Evolutionary conservation across 2,888 invertebrate genomes (phyloP).

Genomic region (Petrophora chlorosata): DNA sequence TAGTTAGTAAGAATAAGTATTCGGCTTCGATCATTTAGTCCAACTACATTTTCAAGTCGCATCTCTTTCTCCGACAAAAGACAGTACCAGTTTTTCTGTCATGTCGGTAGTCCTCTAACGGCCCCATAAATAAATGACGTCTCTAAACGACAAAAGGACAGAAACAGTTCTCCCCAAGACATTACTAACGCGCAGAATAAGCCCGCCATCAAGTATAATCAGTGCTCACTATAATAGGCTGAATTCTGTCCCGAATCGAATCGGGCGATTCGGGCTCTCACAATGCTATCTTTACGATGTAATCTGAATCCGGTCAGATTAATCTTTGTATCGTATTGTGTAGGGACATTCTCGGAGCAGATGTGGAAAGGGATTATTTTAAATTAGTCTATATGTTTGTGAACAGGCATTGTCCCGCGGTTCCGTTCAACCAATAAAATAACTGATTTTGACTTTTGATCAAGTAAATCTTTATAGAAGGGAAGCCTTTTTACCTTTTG

Average conservation of each 20-base stretch:
- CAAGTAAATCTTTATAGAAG: too few species aligned
- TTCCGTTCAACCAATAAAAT: too few species aligned
- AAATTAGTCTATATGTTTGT: constrained; percentile 26
- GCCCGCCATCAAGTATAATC: constrained; percentile 32
- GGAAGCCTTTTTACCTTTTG: too few species aligned
- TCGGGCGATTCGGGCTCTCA: constrained; percentile 21
- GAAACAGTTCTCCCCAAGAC: constrained; percentile 4
- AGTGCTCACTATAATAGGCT: constrained; percentile 32
- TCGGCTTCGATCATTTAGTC: too few species aligned
- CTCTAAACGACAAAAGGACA: too few species aligned
- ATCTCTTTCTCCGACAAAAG: too few species aligned
- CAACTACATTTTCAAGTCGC: too few species aligned
- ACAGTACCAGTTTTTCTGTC: too few species aligned
- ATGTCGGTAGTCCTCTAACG: too few species aligned
- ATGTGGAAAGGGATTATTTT: constrained; percentile 37
- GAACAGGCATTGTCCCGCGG: constrained; percentile 5
- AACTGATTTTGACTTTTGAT: too few species aligned
- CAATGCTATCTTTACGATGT: constrained; percentile 46
- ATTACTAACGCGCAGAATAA: constrained; percentile 8
- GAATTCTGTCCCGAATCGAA: constrained; percentile 28
- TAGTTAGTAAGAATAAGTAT: too few species aligned
- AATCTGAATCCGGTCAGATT: constrained; percentile 55
- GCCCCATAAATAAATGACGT: too few species aligned
- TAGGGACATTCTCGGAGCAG: constrained; percentile 26
- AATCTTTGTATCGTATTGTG: constrained; percentile 46